phyloP scores from a whole-genome alignment of 2,113 vertebrate species.

The Podilymbus podiceps region DNA sequence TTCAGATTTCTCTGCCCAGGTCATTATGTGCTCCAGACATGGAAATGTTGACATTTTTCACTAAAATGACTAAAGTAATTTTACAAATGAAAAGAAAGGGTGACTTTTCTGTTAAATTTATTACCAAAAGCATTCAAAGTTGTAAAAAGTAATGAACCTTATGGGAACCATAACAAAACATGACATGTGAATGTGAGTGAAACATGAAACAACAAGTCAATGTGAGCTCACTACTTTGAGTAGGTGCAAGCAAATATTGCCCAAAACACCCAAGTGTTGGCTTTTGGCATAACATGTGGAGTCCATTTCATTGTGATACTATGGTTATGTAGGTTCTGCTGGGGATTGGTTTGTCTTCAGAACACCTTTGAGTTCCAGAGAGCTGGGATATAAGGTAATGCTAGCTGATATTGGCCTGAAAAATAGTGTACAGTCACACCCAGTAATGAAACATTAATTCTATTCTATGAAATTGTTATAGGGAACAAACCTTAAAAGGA shows the following conservation, averaged over 20 bases:
- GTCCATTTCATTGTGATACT: background rate
- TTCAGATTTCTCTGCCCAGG: background rate
- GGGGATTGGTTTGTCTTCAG: background rate
- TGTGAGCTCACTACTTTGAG: background rate
- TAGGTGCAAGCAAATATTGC: background rate
- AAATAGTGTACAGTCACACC: background rate
- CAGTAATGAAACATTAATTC: no score
- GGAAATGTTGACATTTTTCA: background rate
- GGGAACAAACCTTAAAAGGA: background rate
- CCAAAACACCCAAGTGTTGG: background rate
- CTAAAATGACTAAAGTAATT: background rate
- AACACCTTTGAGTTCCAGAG: background rate
- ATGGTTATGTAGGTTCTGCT: background rate
- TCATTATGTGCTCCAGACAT: rapidly evolving
- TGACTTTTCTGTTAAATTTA: background rate
- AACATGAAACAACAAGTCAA: background rate
- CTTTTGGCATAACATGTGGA: background rate
- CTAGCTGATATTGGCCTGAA: background rate
- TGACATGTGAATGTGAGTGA: no score
- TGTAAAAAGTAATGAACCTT: background rate
- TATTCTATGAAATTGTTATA: no score
- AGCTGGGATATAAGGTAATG: background rate
- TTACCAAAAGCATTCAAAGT: background rate
- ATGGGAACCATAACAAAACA: background rate
- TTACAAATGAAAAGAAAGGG: rapidly evolving